A percentile compares a stretch with the other conserved stretches of the same genome.
phyloP scores from a whole-genome alignment of 2,888 invertebrate species.

The Dryobota labecula region DNA sequence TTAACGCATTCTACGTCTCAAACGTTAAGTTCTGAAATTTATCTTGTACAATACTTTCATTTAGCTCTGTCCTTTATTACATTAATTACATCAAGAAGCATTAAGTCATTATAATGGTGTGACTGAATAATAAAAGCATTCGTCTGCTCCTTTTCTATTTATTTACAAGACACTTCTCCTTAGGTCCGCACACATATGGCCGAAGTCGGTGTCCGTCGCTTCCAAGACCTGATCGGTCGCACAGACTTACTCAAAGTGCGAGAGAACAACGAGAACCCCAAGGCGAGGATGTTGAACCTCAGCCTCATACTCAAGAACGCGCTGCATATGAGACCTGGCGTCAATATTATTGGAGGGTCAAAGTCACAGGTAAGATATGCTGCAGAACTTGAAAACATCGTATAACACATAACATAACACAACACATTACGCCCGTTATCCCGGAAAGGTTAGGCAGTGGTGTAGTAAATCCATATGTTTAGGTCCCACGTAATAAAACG shows the following conservation, averaged over 20 bases:
- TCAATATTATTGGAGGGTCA: constrained; percentile 97
- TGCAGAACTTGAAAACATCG: background rate
- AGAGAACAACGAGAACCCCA: constrained; percentile 93
- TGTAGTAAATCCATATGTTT: background rate
- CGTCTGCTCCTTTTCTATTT: background rate
- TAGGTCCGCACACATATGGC: constrained; percentile 97
- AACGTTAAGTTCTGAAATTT: background rate
- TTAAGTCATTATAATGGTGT: background rate
- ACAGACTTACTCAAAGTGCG: constrained; percentile 96
- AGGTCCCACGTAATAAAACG: too few species aligned
- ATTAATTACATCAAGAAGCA: too few species aligned
- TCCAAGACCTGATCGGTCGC: constrained; percentile 97
- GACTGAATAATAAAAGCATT: background rate
- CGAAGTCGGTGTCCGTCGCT: constrained; percentile 95
- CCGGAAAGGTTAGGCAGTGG: background rate
- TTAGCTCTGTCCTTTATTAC: background rate
- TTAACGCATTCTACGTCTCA: background rate
- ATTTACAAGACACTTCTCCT: background rate
- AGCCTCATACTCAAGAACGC: constrained; percentile 97
- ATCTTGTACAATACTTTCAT: background rate
- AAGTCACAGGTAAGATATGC: constrained; percentile 91
- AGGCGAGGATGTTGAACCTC: constrained; percentile 96
- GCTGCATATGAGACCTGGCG: constrained; percentile 96
- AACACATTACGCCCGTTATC: background rate
- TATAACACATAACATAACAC: background rate